Base-by-base conservation (phyloP, 1,140 invertebrate genomes). In the Euwallacea fornicatus region DNA sequence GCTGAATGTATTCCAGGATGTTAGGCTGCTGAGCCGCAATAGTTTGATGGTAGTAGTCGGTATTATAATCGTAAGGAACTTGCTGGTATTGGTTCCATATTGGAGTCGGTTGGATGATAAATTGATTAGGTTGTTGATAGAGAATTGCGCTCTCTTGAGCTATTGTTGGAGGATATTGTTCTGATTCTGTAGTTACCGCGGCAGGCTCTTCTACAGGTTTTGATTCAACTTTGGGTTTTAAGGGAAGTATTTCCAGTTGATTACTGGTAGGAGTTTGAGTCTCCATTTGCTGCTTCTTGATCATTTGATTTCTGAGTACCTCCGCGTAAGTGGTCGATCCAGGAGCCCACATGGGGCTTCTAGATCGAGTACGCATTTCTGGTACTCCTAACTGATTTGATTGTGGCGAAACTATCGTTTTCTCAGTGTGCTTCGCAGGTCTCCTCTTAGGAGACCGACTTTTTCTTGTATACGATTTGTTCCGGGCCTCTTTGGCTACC, bases 241-340 rank as follows among this genome's bases (percentile, higher is more conserved):
- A 33, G 8, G 42, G 42, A 7, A 11, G n/a, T 42, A 44, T 43
- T 2, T 21, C 9, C 13, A 46, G 11, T n/a, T 42, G 10, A n/a
- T 16, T 65, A 44, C 15, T 44, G 44, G 6, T n/a, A 4, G 15
- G n/a, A 7, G 10, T 8, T 61, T 42, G 21, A 41, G 42, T 11
- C 42, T 72, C 33, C 43, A 61, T 8, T 53, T 42, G 46, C 16
- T 50, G n/a, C 53, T 46, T 59, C 11, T 59, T 50, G 56, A 55
- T 44, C 56, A 53, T 59, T 70, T 81, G 78, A 56, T 91, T 90
- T 60, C 86, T 85, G 8, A 93, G 83, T 68, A 93, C 89, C 80
- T 93, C 90, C 7, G 91, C 91, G 78, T 93, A 93, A 42, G 91
- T 87, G 10, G 88, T 87, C 9, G 88, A 89, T 42, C 90, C 90